A percentile compares a stretch with the other conserved stretches of the same genome.
Conservation (phyloP, 2,113 vertebrate genomes). For the Semicossyphus pulcher region DNA sequence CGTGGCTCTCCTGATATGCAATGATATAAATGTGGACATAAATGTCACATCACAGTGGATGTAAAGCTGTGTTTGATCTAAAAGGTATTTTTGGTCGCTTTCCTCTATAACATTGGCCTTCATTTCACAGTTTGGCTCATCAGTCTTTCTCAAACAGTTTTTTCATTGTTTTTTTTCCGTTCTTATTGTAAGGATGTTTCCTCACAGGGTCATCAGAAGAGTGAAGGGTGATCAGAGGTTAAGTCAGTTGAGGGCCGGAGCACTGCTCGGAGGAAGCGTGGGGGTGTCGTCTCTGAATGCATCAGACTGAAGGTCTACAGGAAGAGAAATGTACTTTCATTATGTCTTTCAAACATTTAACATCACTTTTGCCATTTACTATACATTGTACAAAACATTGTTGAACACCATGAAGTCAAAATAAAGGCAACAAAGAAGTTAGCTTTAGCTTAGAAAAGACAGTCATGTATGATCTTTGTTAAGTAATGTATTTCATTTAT, state of each 20-base stretch:
- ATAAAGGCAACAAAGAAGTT: too few relatives aligned
- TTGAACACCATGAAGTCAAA: too few relatives aligned
- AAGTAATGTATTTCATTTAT: too few relatives aligned
- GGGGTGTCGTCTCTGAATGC: conserved; percentile 82
- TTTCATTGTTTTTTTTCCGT: not conserved
- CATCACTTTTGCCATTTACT: not conserved
- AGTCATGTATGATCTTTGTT: too few relatives aligned
- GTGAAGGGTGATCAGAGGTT: not conserved
- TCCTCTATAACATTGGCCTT: not conserved
- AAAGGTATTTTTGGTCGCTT: conserved; percentile 5
- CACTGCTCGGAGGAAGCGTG: conserved; percentile 78
- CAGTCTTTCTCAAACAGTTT: not conserved
- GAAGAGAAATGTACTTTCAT: not conserved
- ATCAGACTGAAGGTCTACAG: conserved; percentile 80
- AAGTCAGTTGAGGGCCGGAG: conserved; percentile 74
- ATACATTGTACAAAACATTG: too few relatives aligned
- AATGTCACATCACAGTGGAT: not conserved
- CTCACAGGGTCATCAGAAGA: not conserved
- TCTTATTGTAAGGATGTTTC: conserved; percentile 17
- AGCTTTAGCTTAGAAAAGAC: too few relatives aligned
- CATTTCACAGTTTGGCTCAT: not conserved
- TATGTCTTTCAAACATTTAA: not conserved
- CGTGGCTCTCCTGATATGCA: not conserved
- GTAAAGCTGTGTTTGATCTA: not conserved
- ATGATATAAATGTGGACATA: not conserved